A percentile compares a stretch with the other conserved stretches of the same genome.
phyloP scores from a whole-genome alignment of 2,888 invertebrate genomes.

The Rutpela maculata region DNA sequence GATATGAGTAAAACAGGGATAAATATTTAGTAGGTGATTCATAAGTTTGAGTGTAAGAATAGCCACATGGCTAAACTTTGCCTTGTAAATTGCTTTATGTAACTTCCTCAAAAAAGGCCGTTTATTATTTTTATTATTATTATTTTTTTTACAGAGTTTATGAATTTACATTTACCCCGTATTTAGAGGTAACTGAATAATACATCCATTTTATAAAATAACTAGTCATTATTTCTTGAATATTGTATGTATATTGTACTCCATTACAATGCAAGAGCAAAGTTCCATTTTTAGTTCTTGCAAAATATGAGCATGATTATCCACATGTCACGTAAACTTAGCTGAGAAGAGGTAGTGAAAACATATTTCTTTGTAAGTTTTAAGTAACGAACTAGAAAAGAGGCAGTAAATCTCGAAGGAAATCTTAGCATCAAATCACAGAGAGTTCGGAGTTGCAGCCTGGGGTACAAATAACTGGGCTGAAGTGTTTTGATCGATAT shows the following conservation, averaged over 20 bases:
- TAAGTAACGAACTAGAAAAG: neutral
- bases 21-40: too few relatives aligned
- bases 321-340: neutral
- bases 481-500: neutral
- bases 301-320: conserved; percentile 1
- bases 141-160: too few relatives aligned
- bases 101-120: too few relatives aligned
- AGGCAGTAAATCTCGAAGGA: neutral
- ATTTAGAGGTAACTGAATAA: too few relatives aligned
- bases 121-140: too few relatives aligned
- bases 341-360: neutral
- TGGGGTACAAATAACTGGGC: neutral
- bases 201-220: neutral
- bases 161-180: too few relatives aligned
- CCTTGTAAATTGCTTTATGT: too few relatives aligned
- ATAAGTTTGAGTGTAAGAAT: too few relatives aligned
- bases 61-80: too few relatives aligned
- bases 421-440: neutral
- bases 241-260: neutral
- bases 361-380: neutral
- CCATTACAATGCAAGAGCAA: neutral
- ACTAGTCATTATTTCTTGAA: neutral
- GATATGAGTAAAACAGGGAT: too few relatives aligned
- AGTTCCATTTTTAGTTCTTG: neutral
- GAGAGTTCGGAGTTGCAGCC: neutral